Conservation (phyloP, 2,797 vertebrate species). For the Uromys caudimaculatus region DNA sequence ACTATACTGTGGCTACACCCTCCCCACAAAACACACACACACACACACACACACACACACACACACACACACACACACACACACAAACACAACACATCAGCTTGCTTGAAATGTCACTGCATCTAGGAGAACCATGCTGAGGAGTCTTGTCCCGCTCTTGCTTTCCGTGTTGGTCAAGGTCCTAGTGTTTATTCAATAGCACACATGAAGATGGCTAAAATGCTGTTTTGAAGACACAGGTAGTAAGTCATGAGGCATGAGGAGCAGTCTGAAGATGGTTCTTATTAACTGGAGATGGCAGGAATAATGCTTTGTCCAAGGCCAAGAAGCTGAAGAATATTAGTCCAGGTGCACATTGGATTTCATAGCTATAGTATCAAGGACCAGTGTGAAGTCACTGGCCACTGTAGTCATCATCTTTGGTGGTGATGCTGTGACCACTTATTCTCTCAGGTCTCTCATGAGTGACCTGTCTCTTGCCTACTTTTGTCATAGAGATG, state of each 20-base stretch:
- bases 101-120: not conserved
- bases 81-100: not conserved
- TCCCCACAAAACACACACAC: no score
- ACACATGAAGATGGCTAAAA: not conserved
- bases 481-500: not conserved
- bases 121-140: not conserved
- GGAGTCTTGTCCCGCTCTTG: not conserved
- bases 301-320: not conserved
- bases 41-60: not conserved
- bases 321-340: no score
- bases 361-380: rapidly evolving
- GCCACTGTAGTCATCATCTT: rapidly evolving
- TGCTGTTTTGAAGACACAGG: not conserved
- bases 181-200: not conserved
- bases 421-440: rapidly evolving
- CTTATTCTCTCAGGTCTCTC: rapidly evolving
- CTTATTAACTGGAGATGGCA: not conserved
- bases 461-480: rapidly evolving
- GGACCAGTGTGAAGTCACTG: rapidly evolving
- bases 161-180: not conserved
- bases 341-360: rapidly evolving
- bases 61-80: not conserved
- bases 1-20: not conserved
- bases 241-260: not conserved
- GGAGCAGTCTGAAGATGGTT: not conserved